Evolutionary conservation across 2,113 vertebrate genomes (phyloP), one percentile per base, ranked within the genome.

Genomic region (Peromyscus leucopus): DNA sequence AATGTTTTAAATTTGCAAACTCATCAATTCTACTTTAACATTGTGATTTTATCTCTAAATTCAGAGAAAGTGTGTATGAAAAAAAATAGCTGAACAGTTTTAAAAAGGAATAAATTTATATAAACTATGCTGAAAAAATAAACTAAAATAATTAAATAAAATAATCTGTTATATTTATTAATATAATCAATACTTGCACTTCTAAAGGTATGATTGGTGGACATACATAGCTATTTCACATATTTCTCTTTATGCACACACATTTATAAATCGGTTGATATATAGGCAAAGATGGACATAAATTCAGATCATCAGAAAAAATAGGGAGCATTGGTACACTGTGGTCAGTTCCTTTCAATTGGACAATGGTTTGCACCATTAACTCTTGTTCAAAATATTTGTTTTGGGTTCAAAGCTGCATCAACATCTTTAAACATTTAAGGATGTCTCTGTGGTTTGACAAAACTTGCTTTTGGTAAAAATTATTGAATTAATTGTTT

Each of bases 391-490:
- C 10, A 93, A 39, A 91, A 55, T 83, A 72, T 78, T 93, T 92
- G 8, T 55, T 88, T 21, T 90, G 11, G 71, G 31, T 28, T 17
- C 8, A 93, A 85, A 71, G 21, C 10, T 57, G 12, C 78, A 92
- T 71, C 21, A 76, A 0, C 80, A 21, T 87, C 8, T 71, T 71
- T 51, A 74, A 96, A 72, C 26, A 9, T 61, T 26, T 51, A 13
- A 90, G 92, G 21, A 31, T 75, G 2, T 3, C 4, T 46, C 12
- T 90, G 12, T 80, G 76, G 59, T 90, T 86, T 86, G 55, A 83
- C 13, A 83, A 90, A 87, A 95, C 33, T 55, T 84, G 59, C 28
- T 10, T 63, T 71, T 57, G 7, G 5, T 95, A 90, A 94, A 90
- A 61, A 46, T 91, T 91, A 15, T 82, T n/a, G 82, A 33, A 59